A percentile compares a stretch with the other conserved stretches of the same genome.
These are phyloP conservation scores for Gymnarchus niloticus DNA, from an alignment of 2,113 vertebrate genomes.

Conservation along the genomic window DNA sequence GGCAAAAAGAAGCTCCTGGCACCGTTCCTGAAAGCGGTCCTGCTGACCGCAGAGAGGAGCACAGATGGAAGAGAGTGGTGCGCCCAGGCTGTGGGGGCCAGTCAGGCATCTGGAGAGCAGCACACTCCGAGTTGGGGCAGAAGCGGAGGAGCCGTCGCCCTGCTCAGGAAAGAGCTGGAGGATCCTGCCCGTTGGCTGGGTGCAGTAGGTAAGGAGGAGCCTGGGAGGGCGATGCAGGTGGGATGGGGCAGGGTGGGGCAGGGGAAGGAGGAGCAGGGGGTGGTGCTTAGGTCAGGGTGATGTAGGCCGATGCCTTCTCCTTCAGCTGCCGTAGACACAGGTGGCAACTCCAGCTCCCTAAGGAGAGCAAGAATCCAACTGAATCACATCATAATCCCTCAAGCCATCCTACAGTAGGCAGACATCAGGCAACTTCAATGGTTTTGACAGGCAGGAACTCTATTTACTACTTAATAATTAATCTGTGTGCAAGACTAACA, in stretches of 20 bases:
- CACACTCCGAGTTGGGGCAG: background rate
- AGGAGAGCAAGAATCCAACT: slow-evolving; percentile 1
- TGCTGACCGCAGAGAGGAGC: background rate
- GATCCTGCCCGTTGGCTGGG: background rate
- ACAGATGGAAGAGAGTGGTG: background rate
- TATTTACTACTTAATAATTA: background rate
- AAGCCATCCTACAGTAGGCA: no score
- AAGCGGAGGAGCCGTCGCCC: background rate
- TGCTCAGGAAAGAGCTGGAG: background rate
- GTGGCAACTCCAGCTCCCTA: slow-evolving; percentile 93
- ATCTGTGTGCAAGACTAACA: background rate
- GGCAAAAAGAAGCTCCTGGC: background rate
- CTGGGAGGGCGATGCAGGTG: slow-evolving; percentile 24
- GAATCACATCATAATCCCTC: background rate
- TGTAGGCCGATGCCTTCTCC: slow-evolving; percentile 91
- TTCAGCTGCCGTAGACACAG: slow-evolving; percentile 89
- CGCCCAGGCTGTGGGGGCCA: background rate
- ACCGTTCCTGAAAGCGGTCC: background rate
- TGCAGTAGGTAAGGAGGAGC: background rate
- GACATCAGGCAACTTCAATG: background rate
- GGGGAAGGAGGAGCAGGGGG: slow-evolving; percentile 40
- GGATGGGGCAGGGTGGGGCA: background rate
- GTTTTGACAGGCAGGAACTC: background rate
- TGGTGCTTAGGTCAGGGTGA: slow-evolving; percentile 79
- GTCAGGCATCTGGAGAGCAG: background rate